A percentile compares a stretch with the other conserved stretches of the same genome.
phyloP scores from a whole-genome alignment of 2,797 vertebrate genomes.

The Nothura maculosa region DNA sequence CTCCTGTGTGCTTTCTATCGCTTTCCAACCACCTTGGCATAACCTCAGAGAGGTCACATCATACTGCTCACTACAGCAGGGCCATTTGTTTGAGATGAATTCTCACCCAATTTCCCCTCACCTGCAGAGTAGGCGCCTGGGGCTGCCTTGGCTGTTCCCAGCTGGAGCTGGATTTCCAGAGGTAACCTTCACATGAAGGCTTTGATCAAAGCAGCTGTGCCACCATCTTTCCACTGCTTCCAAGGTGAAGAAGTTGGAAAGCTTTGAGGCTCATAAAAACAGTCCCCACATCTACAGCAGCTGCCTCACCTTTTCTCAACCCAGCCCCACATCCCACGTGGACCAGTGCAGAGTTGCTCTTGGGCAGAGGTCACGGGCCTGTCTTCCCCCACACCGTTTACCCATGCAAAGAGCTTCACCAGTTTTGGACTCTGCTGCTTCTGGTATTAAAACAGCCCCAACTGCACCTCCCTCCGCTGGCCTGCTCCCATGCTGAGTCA shows the following conservation, averaged over 20 bases:
- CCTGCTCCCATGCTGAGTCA: not conserved
- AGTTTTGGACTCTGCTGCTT: not conserved
- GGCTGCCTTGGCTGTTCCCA: not conserved
- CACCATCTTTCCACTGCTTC: not conserved
- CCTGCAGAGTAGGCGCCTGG: not conserved
- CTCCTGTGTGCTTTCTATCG: not conserved
- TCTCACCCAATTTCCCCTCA: not conserved
- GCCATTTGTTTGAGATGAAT: constrained; percentile 5
- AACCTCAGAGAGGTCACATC: not conserved
- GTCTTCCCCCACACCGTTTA: not conserved
- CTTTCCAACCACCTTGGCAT: not conserved
- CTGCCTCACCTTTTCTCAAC: not conserved
- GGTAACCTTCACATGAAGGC: not conserved
- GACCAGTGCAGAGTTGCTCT: not conserved
- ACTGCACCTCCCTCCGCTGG: not conserved
- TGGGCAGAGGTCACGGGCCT: not conserved
- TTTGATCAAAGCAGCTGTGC: not conserved
- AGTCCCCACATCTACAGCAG: not conserved
- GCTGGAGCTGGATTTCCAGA: not conserved
- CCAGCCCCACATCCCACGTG: too few species aligned
- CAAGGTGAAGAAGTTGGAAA: not conserved
- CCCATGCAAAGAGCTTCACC: not conserved
- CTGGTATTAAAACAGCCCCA: not conserved
- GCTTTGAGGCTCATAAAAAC: not conserved
- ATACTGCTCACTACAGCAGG: not conserved